Conservation (phyloP, 1,140 invertebrate genomes). For the Nymphalis io region DNA sequence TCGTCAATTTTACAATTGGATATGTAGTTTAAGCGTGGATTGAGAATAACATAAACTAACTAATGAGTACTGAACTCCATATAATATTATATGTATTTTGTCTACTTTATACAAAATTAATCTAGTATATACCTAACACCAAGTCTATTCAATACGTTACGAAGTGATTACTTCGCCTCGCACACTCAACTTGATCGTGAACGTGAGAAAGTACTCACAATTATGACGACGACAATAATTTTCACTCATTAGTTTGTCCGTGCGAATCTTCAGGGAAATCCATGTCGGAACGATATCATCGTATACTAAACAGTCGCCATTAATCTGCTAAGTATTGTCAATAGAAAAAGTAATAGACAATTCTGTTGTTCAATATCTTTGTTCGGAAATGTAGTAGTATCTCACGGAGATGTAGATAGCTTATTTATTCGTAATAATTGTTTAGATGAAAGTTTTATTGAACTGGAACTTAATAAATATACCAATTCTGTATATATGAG, state of each 20-base stretch:
- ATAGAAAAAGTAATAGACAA: constrained; percentile 29
- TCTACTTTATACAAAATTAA: too few relatives aligned
- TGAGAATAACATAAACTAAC: too few relatives aligned
- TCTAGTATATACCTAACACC: too few relatives aligned
- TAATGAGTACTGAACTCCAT: too few relatives aligned
- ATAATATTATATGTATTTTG: too few relatives aligned
- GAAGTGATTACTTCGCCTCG: constrained; percentile 28
- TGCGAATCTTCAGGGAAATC: constrained; percentile 40
- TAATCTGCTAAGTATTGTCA: constrained; percentile 20
- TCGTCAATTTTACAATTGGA: too few relatives aligned
- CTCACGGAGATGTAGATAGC: constrained; percentile 4
- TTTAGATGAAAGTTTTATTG: constrained; percentile 7
- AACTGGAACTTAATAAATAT: background rate
- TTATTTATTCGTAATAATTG: background rate
- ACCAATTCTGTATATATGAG: background rate
- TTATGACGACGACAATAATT: constrained; percentile 37
- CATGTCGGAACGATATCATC: constrained; percentile 29
- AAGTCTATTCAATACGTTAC: constrained; percentile 6
- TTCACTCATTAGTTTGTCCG: constrained; percentile 44
- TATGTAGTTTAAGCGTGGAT: too few relatives aligned
- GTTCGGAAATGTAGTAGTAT: constrained; percentile 24
- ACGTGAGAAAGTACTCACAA: constrained; percentile 55
- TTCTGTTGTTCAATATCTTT: constrained; percentile 11
- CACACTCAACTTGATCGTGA: constrained; percentile 17
- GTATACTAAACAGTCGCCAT: constrained; percentile 3